Evolutionary conservation across 2,113 vertebrate genomes (phyloP), one percentile per base, ranked within the genome.

Genomic region (Alouatta palliata): DNA sequence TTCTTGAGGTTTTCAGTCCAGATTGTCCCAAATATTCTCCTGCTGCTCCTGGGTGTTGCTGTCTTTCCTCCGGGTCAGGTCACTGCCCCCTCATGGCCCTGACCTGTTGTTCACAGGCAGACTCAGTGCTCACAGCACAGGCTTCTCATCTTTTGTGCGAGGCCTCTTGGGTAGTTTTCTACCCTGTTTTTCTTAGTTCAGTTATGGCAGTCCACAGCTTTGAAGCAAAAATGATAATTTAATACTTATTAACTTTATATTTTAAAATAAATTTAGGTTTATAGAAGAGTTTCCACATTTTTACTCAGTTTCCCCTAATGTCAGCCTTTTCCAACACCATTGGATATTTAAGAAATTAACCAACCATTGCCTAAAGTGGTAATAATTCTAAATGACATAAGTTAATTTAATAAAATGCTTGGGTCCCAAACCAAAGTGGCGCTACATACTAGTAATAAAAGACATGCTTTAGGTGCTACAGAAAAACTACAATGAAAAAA

Each of bases 111-210:
- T 45, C 7, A 9, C 1, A 8, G 12, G 6, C 85, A 19, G 19
- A 45, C 32, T 2, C 17, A 1, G 0, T 9, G 8, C 6, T 21
- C 4, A 1, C 23, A 17, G 11, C 37, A 56, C 14, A 21, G 2
- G 2, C 4, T 2, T 5, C 11, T 49, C 2, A 2, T 8, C 1
- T 66, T 35, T n/a, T 43, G 32, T 3, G 32, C 25, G 3, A 0
- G 1, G 23, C 0, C n/a, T 56, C 43, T 30, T 21, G 3, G 27
- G 11, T 5, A 27, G 8, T 20, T 23, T 30, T 19, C 20, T 5
- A 1, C 35, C 43, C n/a, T 25, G 7, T 23, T 54, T 19, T 54
- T 43, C 30, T 40, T n/a, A n/a, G 23, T 61, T 3, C 43, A 14
- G 14, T 5, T 61, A 11, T 19, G 4, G 9, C 30, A 6, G 27